Percentiles rank a stretch among this genome's conserved stretches.
These are phyloP conservation scores for Dicentrarchus labrax DNA, from an alignment of 2,113 vertebrate genomes.

Conservation along the genomic window DNA sequence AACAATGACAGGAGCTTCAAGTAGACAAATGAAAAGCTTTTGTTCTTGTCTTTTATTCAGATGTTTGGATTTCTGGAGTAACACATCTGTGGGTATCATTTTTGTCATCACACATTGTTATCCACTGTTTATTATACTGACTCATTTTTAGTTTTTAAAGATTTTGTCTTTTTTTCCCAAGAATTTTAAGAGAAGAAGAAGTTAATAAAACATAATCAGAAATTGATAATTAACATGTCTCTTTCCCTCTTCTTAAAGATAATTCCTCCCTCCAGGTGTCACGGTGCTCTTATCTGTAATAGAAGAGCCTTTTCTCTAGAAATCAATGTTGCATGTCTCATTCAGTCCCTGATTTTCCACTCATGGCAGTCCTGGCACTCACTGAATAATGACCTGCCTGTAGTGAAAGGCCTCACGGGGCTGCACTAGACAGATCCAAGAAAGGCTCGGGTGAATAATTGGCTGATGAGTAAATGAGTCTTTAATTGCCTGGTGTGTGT, in stretches of 20 bases:
- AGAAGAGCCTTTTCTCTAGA: neutral
- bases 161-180: constrained; percentile 46
- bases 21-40: constrained; percentile 47
- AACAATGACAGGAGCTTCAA: constrained; percentile 40
- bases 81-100: constrained; percentile 34
- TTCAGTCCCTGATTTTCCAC: constrained; percentile 45
- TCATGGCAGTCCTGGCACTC: constrained; percentile 24
- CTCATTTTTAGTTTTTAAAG: constrained; percentile 73
- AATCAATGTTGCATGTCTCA: neutral
- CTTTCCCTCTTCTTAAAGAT: neutral
- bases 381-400: constrained; percentile 51
- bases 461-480: constrained; percentile 50
- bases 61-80: constrained; percentile 63
- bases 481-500: constrained; percentile 39
- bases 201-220: constrained; percentile 72
- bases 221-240: constrained; percentile 35
- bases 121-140: constrained; percentile 58
- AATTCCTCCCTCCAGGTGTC: neutral
- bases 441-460: constrained; percentile 40
- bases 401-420: constrained; percentile 28
- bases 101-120: constrained; percentile 58
- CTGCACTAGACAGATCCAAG: constrained; percentile 19
- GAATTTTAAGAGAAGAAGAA: constrained; percentile 63
- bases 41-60: constrained; percentile 56
- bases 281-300: neutral